These are phyloP conservation scores for Leptodactylus fuscus DNA, from an alignment of 2,113 vertebrate species.

Conservation along the genomic window DNA sequence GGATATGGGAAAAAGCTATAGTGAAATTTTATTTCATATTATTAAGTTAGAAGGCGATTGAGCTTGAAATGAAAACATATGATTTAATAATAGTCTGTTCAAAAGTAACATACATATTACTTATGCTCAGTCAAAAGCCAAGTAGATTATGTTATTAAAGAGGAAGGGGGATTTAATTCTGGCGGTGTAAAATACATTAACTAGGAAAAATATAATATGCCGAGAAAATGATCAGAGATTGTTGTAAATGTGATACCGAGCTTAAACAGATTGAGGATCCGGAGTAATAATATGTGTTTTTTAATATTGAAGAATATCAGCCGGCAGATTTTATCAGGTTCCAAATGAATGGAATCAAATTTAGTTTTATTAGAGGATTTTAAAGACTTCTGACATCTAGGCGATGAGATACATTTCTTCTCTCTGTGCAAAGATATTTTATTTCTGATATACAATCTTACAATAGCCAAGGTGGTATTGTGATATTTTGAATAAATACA, in stretches of 20 bases:
- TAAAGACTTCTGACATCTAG: not conserved
- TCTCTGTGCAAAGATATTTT: not conserved
- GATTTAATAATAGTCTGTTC: constrained; percentile 39
- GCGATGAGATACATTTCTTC: not conserved
- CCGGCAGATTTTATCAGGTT: not conserved
- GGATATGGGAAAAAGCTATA: constrained; percentile 14
- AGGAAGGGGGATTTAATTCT: constrained; percentile 32
- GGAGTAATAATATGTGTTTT: constrained; percentile 24
- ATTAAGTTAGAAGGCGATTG: constrained; percentile 42
- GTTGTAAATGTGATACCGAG: constrained; percentile 9
- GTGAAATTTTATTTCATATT: constrained; percentile 30
- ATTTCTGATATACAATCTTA: not conserved
- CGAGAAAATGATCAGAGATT: constrained; percentile 12
- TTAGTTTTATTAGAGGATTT: not conserved
- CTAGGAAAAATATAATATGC: constrained; percentile 27
- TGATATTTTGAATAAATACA: not conserved
- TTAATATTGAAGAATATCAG: constrained; percentile 20
- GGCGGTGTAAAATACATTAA: constrained; percentile 31
- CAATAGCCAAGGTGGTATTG: not conserved
- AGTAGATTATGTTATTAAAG: constrained; percentile 52
- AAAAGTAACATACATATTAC: constrained; percentile 46
- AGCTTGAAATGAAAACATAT: constrained; percentile 51
- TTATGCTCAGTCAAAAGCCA: constrained; percentile 46
- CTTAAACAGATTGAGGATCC: constrained; percentile 2
- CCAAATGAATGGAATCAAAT: constrained; percentile 1